Percentiles rank a stretch among this genome's conserved stretches.
phyloP scores from a whole-genome alignment of 2,888 invertebrate species.

The Acrobasis consociella region DNA sequence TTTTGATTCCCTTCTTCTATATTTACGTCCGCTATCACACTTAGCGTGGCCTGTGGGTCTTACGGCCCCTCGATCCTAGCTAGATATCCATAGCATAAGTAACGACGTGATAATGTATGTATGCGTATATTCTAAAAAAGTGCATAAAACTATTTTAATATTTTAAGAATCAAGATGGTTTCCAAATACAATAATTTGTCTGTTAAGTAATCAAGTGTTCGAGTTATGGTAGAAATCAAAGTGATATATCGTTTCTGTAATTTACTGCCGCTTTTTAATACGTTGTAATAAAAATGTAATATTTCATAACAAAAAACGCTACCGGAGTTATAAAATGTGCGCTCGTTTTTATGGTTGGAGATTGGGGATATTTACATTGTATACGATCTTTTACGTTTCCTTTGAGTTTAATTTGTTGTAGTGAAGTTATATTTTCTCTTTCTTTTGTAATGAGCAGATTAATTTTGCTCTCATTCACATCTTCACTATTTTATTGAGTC shows the following conservation, averaged over 20 bases:
- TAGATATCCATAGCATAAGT: too few species aligned
- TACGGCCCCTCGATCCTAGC: too few species aligned
- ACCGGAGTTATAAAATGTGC: conserved; percentile 19
- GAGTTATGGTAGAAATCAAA: conserved; percentile 12
- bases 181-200: conserved; percentile 15
- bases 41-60: too few species aligned
- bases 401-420: not conserved
- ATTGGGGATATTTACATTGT: conserved; percentile 18
- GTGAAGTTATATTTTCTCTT: too few species aligned
- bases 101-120: too few species aligned
- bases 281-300: conserved; percentile 19
- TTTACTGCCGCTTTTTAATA: conserved; percentile 11
- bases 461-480: too few species aligned
- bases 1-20: too few species aligned
- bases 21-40: too few species aligned
- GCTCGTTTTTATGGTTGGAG: conserved; percentile 16
- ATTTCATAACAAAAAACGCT: conserved; percentile 18
- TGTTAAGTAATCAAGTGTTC: conserved; percentile 6
- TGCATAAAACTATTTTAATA: too few species aligned
- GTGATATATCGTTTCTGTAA: conserved; percentile 17
- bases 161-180: too few species aligned
- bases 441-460: too few species aligned
- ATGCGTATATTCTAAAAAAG: conserved; percentile 15
- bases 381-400: conserved; percentile 1
- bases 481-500: too few species aligned